A percentile compares a stretch with the other conserved stretches of the same genome.
Evolutionary conservation across 2,888 invertebrate species (phyloP).

Genomic region (Oasisia sp.): DNA sequence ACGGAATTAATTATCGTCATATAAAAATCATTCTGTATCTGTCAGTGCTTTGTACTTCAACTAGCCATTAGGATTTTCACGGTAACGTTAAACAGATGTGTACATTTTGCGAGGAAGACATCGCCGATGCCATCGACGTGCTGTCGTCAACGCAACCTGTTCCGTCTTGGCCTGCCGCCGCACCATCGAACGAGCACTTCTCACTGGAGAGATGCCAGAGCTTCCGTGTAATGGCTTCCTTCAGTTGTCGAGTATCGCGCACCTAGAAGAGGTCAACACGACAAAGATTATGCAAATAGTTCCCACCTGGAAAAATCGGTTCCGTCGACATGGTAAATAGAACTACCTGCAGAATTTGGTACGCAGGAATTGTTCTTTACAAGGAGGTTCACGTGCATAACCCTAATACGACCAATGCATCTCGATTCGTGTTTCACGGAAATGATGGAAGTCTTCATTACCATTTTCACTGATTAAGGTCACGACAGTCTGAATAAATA

Average conservation of each 20-base stretch:
- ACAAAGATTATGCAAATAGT: neutral
- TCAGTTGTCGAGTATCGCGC: neutral
- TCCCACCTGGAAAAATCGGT: neutral
- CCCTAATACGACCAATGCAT: neutral
- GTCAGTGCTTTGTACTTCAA: neutral
- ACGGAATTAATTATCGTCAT: neutral
- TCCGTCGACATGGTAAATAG: too few species aligned
- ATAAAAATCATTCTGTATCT: neutral
- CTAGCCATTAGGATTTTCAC: neutral
- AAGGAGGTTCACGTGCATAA: neutral
- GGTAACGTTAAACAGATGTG: neutral
- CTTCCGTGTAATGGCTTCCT: neutral
- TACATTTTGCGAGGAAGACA: neutral
- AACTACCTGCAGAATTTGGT: too few species aligned
- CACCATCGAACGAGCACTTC: neutral
- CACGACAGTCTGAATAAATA: neutral
- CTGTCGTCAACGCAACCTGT: neutral
- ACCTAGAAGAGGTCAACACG: neutral
- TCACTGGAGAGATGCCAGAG: neutral
- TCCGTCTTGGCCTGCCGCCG: neutral
- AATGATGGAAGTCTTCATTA: neutral
- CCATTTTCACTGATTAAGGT: neutral
- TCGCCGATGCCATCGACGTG: neutral
- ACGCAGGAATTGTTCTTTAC: too few species aligned
- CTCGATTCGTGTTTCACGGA: neutral